phyloP scores from a whole-genome alignment of 2,797 vertebrate genomes.

The Fratercula arctica region DNA sequence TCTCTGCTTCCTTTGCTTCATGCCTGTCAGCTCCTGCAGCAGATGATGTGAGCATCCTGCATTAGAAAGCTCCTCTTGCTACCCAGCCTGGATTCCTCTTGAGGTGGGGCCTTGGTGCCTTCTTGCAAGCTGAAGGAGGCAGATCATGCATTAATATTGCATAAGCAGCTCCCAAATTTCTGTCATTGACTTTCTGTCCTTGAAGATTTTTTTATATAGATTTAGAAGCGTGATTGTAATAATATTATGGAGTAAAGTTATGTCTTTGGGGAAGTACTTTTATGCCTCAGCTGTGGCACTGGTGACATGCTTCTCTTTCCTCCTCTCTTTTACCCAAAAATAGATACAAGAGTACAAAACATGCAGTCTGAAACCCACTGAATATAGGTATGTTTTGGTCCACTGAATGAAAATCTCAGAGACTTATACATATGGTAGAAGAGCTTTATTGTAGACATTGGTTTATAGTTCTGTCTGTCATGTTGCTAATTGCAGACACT shows the following conservation, averaged over 20 bases:
- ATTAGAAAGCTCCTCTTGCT: not conserved
- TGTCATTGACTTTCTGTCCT: not conserved
- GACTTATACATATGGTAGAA: not conserved
- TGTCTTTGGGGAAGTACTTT: not conserved
- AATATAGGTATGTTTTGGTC: not conserved
- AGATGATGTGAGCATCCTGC: not conserved
- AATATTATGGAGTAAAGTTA: not conserved
- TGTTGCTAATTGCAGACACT: not conserved
- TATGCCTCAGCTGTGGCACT: not conserved
- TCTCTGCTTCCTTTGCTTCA: not conserved
- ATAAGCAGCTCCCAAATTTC: not conserved
- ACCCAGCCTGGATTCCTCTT: not conserved
- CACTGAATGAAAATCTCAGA: not conserved
- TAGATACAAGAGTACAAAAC: not conserved
- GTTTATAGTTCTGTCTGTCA: not conserved
- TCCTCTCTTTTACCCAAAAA: not conserved
- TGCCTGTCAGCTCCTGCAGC: fast-evolving
- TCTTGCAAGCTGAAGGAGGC: not conserved
- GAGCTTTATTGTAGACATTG: not conserved
- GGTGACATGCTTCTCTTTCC: not conserved
- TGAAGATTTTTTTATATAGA: not conserved
- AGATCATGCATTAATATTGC: not conserved
- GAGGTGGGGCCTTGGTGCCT: not conserved
- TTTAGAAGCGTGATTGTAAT: not conserved
- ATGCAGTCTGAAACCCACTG: not conserved